Conservation (phyloP, 1,140 invertebrate species). For the Olivierus martensii region DNA sequence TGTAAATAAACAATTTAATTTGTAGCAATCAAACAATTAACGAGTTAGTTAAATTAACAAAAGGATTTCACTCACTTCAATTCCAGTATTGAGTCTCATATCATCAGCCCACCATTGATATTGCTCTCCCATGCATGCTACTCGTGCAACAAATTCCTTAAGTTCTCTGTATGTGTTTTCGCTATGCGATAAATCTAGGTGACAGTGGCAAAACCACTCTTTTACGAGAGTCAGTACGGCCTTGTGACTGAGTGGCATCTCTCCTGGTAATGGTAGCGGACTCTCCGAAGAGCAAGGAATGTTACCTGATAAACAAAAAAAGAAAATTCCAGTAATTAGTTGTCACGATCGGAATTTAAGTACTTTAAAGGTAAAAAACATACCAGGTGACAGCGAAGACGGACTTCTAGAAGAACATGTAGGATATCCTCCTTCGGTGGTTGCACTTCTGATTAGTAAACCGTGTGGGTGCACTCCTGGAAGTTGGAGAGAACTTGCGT, state of each 20-base stretch:
- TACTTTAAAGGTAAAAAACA: not conserved
- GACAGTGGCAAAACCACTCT: conserved; percentile 2
- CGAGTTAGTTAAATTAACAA: no score
- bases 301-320: not conserved
- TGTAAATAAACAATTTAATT: no score
- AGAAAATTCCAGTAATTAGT: no score
- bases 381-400: not conserved
- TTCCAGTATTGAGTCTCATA: conserved; percentile 18
- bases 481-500: conserved; percentile 31
- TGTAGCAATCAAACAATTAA: no score
- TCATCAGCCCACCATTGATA: conserved; percentile 37
- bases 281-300: not conserved
- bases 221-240: conserved; percentile 6
- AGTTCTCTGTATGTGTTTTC: conserved; percentile 28
- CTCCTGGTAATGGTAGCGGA: conserved; percentile 5
- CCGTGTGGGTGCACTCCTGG: conserved; percentile 22
- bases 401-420: not conserved
- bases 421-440: conserved; percentile 8
- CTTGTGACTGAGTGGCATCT: conserved; percentile 32
- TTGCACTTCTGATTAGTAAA: conserved; percentile 19
- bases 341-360: no score
- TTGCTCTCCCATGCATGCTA: conserved; percentile 33
- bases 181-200: conserved; percentile 20
- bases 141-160: conserved; percentile 34
- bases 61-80: conserved; percentile 1